Conservation (phyloP, 2,113 vertebrate species). For the Oncorhynchus keta region DNA sequence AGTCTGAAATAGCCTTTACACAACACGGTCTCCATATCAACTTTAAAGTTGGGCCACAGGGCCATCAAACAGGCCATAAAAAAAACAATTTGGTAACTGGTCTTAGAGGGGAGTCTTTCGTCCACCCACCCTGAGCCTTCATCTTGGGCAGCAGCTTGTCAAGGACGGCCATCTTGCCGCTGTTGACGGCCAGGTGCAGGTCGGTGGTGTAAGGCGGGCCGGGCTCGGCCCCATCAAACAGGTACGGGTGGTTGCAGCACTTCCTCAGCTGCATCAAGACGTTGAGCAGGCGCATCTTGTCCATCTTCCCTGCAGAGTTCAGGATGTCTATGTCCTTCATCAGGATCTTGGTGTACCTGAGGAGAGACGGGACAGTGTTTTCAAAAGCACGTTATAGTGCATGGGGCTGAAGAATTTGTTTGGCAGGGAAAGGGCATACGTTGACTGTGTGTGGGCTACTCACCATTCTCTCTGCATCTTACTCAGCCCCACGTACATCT, state of each 20-base stretch:
- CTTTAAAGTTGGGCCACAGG: neutral
- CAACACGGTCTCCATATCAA: neutral
- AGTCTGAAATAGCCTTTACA: neutral
- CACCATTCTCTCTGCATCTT: slow-evolving; percentile 99
- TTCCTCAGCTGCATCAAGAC: slow-evolving; percentile 97
- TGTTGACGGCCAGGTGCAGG: slow-evolving; percentile 94
- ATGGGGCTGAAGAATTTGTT: too few species aligned
- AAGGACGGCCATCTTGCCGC: slow-evolving; percentile 95
- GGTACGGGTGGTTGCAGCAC: slow-evolving; percentile 96
- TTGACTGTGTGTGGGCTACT: slow-evolving; percentile 26
- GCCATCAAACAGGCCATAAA: too few species aligned
- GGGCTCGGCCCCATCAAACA: slow-evolving; percentile 95
- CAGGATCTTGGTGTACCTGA: slow-evolving; percentile 94
- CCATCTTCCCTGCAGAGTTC: slow-evolving; percentile 95
- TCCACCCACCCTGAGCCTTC: slow-evolving; percentile 85
- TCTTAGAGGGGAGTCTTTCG: neutral
- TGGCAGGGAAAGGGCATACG: too few species aligned
- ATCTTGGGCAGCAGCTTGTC: slow-evolving; percentile 94
- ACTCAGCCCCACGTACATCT: slow-evolving; percentile 97
- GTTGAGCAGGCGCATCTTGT: slow-evolving; percentile 96
- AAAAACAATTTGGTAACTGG: too few species aligned
- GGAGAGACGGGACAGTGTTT: neutral
- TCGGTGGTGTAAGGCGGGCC: slow-evolving; percentile 97
- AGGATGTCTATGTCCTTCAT: slow-evolving; percentile 99
- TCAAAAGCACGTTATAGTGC: neutral